Percentiles rank a stretch among this genome's conserved stretches.
phyloP scores from a whole-genome alignment of 2,797 vertebrate genomes.

The Typhlichthys eigenmanni region DNA sequence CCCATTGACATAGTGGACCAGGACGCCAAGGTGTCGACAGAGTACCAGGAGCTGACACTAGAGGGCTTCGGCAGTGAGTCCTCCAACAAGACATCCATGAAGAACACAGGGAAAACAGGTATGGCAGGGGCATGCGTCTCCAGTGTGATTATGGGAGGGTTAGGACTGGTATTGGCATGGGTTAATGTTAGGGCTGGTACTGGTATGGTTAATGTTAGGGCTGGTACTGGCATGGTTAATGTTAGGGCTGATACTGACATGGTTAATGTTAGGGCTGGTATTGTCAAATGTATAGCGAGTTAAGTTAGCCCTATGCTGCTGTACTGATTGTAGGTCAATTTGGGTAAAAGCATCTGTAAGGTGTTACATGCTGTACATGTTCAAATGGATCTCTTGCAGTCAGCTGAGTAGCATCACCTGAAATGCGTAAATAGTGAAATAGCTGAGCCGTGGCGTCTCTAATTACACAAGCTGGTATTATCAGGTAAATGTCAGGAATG shows the following conservation, averaged over 20 bases:
- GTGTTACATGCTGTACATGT: too few relatives aligned
- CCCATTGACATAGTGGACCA: conserved; percentile 91
- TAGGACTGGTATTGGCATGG: neutral
- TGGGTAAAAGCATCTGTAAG: too few relatives aligned
- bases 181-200: too few relatives aligned
- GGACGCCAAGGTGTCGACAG: conserved; percentile 82
- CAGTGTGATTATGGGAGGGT: neutral
- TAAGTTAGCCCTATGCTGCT: too few relatives aligned
- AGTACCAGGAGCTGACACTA: conserved; percentile 89
- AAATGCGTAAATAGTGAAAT: neutral
- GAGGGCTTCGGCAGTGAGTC: conserved; percentile 90
- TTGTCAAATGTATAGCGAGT: too few relatives aligned
- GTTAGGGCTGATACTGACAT: too few relatives aligned
- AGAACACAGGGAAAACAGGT: conserved; percentile 98
- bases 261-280: too few relatives aligned
- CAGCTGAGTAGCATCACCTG: neutral
- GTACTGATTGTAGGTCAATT: too few relatives aligned
- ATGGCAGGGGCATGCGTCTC: conserved; percentile 5
- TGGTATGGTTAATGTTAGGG: too few relatives aligned
- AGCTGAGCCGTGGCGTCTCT: conserved; percentile 16
- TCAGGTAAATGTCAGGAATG: conserved; percentile 46
- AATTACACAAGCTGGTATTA: conserved; percentile 30
- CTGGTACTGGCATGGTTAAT: too few relatives aligned
- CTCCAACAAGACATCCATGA: conserved; percentile 97
- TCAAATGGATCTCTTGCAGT: too few relatives aligned